Conservation (phyloP, 1,140 invertebrate genomes). For the Tetramorium parvispinum region DNA sequence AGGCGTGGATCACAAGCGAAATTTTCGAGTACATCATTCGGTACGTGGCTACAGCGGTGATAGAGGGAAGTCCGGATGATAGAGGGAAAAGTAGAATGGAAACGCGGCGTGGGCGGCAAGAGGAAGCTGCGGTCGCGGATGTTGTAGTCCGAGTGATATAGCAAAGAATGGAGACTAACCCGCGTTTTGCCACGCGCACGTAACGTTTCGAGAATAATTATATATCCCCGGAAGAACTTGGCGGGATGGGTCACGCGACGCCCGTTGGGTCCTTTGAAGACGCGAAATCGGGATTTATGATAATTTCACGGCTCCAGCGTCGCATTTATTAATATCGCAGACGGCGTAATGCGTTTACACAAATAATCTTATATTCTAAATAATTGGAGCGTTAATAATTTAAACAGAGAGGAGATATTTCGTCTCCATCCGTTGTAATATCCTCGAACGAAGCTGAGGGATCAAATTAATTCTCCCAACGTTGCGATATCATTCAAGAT, state of each 20-base stretch:
- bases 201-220: conserved; percentile 23
- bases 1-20: background rate
- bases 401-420: background rate
- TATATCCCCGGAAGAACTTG: background rate
- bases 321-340: conserved; percentile 15
- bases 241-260: background rate
- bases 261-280: background rate
- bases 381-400: conserved; percentile 43
- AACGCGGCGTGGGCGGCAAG: background rate
- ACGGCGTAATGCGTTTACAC: background rate
- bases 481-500: conserved; percentile 13
- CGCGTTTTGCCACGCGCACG: background rate
- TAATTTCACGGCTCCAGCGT: background rate
- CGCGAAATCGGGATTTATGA: conserved; percentile 1
- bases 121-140: background rate
- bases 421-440: background rate
- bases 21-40: conserved; percentile 9
- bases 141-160: background rate
- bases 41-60: background rate
- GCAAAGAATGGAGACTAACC: background rate
- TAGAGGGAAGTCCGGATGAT: background rate
- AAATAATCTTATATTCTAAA: conserved; percentile 1
- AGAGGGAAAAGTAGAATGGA: conserved; percentile 6
- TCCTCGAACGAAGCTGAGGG: conserved; percentile 11
- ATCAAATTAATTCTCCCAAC: conserved; percentile 38